Evolutionary conservation across 2,113 vertebrate genomes (phyloP).

Genomic region (Syrmaticus mikado): DNA sequence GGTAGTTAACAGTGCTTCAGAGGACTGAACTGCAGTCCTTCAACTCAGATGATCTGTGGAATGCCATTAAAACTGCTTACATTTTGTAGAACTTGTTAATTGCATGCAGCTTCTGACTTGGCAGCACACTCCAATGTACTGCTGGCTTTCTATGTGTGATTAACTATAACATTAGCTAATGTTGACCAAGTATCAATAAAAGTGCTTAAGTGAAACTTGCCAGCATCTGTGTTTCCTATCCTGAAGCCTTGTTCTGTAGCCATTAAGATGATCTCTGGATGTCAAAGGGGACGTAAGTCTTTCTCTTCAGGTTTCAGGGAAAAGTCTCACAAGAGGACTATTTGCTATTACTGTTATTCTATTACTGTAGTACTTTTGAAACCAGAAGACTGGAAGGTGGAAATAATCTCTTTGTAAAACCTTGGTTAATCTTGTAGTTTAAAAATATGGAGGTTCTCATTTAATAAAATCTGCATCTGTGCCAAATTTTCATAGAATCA

Average conservation of each 20-base stretch:
- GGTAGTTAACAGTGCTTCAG: background rate
- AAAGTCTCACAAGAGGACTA: background rate
- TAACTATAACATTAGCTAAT: background rate
- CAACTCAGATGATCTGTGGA: background rate
- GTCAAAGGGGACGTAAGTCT: background rate
- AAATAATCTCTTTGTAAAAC: background rate
- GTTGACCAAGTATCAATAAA: background rate
- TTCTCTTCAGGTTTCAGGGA: background rate
- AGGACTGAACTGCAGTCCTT: background rate
- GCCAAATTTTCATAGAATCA: background rate
- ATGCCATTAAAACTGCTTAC: background rate
- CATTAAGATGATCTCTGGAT: background rate
- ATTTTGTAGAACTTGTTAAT: background rate
- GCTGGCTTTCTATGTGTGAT: background rate
- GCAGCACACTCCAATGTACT: background rate
- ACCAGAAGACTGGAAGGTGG: background rate
- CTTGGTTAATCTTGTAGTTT: background rate
- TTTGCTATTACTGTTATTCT: background rate
- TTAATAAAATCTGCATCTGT: background rate
- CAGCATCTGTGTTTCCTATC: background rate
- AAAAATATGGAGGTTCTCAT: fast-evolving
- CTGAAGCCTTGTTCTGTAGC: background rate
- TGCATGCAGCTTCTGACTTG: background rate
- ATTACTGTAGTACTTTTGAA: background rate
- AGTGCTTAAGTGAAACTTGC: background rate